These are phyloP conservation scores for Andrena hattorfiana DNA, from an alignment of 2,888 invertebrate genomes.

Conservation along the genomic window DNA sequence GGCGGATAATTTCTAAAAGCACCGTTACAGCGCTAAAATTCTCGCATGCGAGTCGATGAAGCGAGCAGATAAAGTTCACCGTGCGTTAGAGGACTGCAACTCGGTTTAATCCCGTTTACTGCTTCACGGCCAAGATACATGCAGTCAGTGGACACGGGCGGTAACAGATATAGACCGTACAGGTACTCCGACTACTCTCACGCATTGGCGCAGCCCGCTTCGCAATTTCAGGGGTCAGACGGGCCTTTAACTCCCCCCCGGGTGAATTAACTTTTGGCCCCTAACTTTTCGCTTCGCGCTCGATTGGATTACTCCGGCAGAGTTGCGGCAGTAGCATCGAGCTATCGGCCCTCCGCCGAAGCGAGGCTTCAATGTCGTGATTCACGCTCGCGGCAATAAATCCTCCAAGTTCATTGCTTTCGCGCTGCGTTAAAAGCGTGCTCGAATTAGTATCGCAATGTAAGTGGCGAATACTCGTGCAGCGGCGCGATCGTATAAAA, in stretches of 20 bases:
- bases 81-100: conserved; percentile 50
- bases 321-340: not conserved
- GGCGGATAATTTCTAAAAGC: conserved; percentile 9
- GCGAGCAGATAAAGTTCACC: conserved; percentile 46
- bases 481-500: not conserved
- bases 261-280: not conserved
- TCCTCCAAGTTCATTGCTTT: not conserved
- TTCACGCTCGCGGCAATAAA: conserved; percentile 7
- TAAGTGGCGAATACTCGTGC: not conserved
- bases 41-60: conserved; percentile 34
- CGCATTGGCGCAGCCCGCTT: conserved; percentile 34
- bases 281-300: conserved; percentile 5
- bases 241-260: not conserved
- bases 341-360: conserved; percentile 5
- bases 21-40: conserved; percentile 15
- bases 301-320: not conserved
- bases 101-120: conserved; percentile 59
- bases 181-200: conserved; percentile 52
- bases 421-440: not conserved
- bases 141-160: conserved; percentile 30
- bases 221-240: not conserved
- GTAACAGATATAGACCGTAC: conserved; percentile 49
- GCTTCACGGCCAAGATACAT: conserved; percentile 55
- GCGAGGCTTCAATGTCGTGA: not conserved
- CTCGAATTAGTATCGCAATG: too few species aligned